Base-by-base conservation (phyloP, 2,888 invertebrate species). In the Caenorhabditis auriculariae region DNA sequence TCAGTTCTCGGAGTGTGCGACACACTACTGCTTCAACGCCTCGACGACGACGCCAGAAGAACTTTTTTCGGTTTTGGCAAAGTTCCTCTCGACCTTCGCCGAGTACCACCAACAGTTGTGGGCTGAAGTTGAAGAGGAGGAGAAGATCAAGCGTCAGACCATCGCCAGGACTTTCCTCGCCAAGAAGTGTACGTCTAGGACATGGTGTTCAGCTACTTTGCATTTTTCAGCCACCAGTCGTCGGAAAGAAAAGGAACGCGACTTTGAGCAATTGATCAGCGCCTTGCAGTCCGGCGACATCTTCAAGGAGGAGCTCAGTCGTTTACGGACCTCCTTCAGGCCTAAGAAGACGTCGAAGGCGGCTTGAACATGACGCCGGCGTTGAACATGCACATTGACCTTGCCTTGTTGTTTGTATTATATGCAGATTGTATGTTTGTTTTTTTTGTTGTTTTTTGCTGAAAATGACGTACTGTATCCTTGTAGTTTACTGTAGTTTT, bases 261-360 rank as follows among this genome's bases (percentile, higher is more conserved):
- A 80, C 55, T 80, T 80, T 54, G 80, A 80, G 44, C 68, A 74
- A 35, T 48, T 80, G 35, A 75, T 80, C 37, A 64, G 64, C 42
- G 80, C 78, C 17, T 72, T 80, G 5, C 79, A 80, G 52, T 72
- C 66, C n/a, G 80, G 80, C n/a, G 80, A 80, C 50, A 62, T 80
- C 23, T 80, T 80, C 69, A 72, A 73, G 24, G 81, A 80, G 39
- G 80, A 80, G 38, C 62, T 80, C 49, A 64, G 65, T 12, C 60
- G 80, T n/a, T 68, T 80, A 19, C 57, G 80, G 27, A 74, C 75
- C 3, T 81, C 80, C 12, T 76, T 79, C 63, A 46, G 69, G 21
- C 60, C 65, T 23, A 60, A 65, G 29, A 69, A 69, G 27, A 35
- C 43, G n/a, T n/a, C n/a, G n/a, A n/a, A n/a, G n/a, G n/a, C n/a